Percentiles rank a stretch among this genome's conserved stretches.
Conservation (phyloP, 2,888 invertebrate species). For the Ctenicera cuprea region DNA sequence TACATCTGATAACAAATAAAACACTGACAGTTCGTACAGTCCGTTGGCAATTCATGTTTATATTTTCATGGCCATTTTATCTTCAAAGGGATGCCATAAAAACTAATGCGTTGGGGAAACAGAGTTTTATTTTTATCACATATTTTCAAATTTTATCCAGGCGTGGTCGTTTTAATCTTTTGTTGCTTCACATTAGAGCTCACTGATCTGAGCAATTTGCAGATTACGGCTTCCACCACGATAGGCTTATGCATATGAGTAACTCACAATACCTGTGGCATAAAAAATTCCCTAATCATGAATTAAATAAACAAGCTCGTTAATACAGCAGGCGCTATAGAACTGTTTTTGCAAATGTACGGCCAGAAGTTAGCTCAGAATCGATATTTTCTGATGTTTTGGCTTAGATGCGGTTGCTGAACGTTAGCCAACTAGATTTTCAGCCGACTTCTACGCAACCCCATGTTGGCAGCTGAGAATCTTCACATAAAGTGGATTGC, state of each 20-base stretch:
- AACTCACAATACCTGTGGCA: not conserved
- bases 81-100: conserved; percentile 11
- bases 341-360: not conserved
- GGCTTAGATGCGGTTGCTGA: conserved; percentile 14
- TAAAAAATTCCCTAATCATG: not conserved
- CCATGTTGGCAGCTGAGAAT: conserved; percentile 19
- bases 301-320: not conserved
- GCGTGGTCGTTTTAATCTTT: conserved; percentile 2
- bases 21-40: not conserved
- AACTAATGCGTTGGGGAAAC: conserved; percentile 9
- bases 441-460: not conserved
- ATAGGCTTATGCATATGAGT: not conserved
- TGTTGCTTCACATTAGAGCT: conserved; percentile 7
- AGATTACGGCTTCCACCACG: not conserved
- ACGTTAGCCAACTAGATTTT: conserved; percentile 17
- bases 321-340: not conserved
- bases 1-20: not conserved
- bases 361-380: not conserved
- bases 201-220: conserved; percentile 7
- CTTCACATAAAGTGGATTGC: conserved; percentile 15
- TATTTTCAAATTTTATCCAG: conserved; percentile 14
- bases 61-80: conserved; percentile 11
- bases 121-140: conserved; percentile 16
- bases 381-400: conserved; percentile 18
- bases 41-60: not conserved